Evolutionary conservation across 2,113 vertebrate species (phyloP).

Genomic region (Catagonus wagneri): DNA sequence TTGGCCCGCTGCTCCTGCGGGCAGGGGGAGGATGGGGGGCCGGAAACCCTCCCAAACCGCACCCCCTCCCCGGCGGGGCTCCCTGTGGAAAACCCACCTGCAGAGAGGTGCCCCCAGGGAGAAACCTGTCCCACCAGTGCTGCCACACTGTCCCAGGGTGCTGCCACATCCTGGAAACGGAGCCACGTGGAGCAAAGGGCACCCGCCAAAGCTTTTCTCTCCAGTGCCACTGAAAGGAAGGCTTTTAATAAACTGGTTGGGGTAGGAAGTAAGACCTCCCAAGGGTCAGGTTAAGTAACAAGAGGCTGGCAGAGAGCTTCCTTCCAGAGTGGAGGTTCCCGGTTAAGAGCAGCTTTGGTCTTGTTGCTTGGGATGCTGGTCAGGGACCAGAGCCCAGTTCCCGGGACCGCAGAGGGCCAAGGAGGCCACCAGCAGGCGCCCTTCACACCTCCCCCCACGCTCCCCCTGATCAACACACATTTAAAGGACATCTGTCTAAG

Average conservation of each 20-base stretch:
- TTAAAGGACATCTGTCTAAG: not conserved
- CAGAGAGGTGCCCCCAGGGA: not conserved
- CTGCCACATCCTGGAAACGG: not conserved
- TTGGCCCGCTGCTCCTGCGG: not conserved
- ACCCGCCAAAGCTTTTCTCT: not conserved
- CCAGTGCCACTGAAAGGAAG: not conserved
- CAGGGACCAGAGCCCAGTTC: not conserved
- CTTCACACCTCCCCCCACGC: not conserved
- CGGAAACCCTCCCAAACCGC: not conserved
- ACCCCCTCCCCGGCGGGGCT: not conserved
- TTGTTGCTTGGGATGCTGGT: not conserved
- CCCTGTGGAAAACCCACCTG: not conserved
- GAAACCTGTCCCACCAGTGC: not conserved
- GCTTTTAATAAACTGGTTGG: not conserved
- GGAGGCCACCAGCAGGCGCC: fast-evolving
- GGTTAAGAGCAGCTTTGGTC: not conserved
- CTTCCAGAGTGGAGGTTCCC: fast-evolving
- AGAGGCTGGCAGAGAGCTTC: not conserved
- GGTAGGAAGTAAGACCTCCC: not conserved
- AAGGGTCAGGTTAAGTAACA: not conserved
- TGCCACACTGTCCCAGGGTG: not conserved
- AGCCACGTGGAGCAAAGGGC: not conserved
- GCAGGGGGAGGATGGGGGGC: not conserved
- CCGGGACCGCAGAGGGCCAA: not conserved
- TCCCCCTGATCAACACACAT: not conserved